These are phyloP conservation scores for Dermatemys mawii DNA, from an alignment of 2,113 vertebrate genomes.

Conservation along the genomic window DNA sequence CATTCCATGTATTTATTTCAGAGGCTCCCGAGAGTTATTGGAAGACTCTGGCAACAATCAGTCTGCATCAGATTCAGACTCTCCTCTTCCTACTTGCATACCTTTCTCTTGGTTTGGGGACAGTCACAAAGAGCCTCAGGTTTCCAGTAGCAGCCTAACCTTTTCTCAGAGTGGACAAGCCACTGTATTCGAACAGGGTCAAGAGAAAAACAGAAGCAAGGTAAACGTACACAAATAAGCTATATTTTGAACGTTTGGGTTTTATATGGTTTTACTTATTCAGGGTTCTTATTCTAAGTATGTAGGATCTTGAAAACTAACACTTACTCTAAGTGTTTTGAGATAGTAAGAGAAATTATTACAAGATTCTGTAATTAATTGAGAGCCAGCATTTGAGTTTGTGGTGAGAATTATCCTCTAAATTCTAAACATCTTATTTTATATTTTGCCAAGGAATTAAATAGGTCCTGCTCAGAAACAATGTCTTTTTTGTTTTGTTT, in stretches of 20 bases:
- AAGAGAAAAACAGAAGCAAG: conserved; percentile 86
- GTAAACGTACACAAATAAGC: conserved; percentile 69
- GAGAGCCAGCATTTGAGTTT: not conserved
- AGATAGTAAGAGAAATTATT: not conserved
- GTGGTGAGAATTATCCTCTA: not conserved
- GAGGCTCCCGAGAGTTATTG: conserved; percentile 89
- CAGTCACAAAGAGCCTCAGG: conserved; percentile 86
- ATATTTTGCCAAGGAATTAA: not conserved
- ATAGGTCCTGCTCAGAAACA: not conserved
- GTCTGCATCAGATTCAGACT: conserved; percentile 89
- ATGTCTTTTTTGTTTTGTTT: not conserved
- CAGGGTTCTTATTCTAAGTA: not conserved
- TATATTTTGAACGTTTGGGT: conserved; percentile 24
- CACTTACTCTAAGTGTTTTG: not conserved
- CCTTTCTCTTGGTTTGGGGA: conserved; percentile 95
- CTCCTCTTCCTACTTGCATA: conserved; percentile 91
- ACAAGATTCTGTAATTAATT: not conserved
- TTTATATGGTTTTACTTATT: not conserved
- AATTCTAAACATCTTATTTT: not conserved
- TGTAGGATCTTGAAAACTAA: not conserved
- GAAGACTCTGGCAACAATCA: conserved; percentile 87
- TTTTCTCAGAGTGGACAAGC: conserved; percentile 77
- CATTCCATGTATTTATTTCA: conserved; percentile 46
- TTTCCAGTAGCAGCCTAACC: conserved; percentile 84
- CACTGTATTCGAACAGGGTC: conserved; percentile 77